Evolutionary conservation across 1,140 invertebrate genomes (phyloP).

Genomic region (Tetragnatha versicolor): DNA sequence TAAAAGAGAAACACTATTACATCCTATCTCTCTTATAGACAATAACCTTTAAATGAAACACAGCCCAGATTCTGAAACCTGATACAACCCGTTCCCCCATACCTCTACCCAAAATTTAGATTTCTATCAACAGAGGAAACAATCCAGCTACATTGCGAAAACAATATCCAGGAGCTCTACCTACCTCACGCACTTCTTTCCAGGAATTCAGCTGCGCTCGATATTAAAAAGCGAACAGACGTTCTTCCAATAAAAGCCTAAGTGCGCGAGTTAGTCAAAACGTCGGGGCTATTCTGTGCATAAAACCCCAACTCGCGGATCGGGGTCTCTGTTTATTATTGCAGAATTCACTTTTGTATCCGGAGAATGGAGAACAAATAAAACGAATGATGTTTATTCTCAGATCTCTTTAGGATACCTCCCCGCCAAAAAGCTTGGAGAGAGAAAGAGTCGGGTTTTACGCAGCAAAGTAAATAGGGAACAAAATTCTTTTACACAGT

Average conservation of each 20-base stretch:
- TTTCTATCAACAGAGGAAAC: too few species aligned
- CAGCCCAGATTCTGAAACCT: too few species aligned
- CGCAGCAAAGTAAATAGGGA: slow-evolving; percentile 5
- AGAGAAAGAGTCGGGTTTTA: background rate
- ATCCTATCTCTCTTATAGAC: too few species aligned
- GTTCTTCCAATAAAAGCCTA: background rate
- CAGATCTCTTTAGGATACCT: background rate
- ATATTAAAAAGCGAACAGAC: background rate
- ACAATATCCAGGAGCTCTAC: too few species aligned
- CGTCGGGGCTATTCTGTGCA: background rate
- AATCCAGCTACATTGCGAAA: too few species aligned
- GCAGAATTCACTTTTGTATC: background rate
- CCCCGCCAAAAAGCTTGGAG: too few species aligned
- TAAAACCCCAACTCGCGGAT: background rate
- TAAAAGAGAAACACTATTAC: too few species aligned
- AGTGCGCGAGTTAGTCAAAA: background rate
- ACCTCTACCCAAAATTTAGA: too few species aligned
- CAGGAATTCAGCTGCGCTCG: too few species aligned
- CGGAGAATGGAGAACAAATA: background rate
- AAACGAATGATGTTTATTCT: slow-evolving; percentile 1
- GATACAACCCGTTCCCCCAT: too few species aligned
- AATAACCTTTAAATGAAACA: too few species aligned
- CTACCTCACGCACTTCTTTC: too few species aligned
- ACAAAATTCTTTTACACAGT: background rate
- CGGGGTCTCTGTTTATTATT: background rate